Evolutionary conservation across 2,113 vertebrate genomes (phyloP), one percentile per base, ranked within the genome.

Genomic region (Baryphthengus martii): DNA sequence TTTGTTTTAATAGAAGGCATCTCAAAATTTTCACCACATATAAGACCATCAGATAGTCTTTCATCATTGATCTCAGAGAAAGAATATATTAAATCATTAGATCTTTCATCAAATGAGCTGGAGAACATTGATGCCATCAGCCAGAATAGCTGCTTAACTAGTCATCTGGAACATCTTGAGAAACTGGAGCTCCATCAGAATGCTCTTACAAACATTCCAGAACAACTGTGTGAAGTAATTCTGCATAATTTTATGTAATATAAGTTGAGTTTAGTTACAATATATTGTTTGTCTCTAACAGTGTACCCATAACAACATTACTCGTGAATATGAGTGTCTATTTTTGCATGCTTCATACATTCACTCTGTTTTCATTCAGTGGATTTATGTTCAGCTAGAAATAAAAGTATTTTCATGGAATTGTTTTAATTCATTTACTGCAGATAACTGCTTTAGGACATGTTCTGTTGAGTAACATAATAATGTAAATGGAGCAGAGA

Each of bases 91-190:
- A 98, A 97, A 44, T 98, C 99, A 67, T 93, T 99, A 75, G 99
- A 99, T 95, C 98, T 99, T 70, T 99, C 99, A 8, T 99, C 98
- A 44, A 99, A 99, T 88, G 99, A 99, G 85, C 91, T 99, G 96
- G 98, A 98, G 95, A 98, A 97, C 56, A 97, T 99, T 66, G 98
- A 98, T 87, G 98, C 98, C 86, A 96, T 99, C 79, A 97, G 97
- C 96, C 98, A 98, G 68, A 98, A 97, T 26, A 96, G 93, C 42
- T 89, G 89, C 17, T 95, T 99, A 82, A 98, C 84, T 71, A 97
- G 97, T 88, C 98, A 99, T 47, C 95, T 99, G 87, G 98, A 98
- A 85, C 98, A 98, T 59, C 97, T 99, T 28, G 95, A 98, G 66
- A 99, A 98, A 47, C 97, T 99, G 79, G 99, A 99, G 93, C 98